These are phyloP conservation scores for Apeira syringaria DNA, from an alignment of 2,888 invertebrate genomes.

Conservation along the genomic window DNA sequence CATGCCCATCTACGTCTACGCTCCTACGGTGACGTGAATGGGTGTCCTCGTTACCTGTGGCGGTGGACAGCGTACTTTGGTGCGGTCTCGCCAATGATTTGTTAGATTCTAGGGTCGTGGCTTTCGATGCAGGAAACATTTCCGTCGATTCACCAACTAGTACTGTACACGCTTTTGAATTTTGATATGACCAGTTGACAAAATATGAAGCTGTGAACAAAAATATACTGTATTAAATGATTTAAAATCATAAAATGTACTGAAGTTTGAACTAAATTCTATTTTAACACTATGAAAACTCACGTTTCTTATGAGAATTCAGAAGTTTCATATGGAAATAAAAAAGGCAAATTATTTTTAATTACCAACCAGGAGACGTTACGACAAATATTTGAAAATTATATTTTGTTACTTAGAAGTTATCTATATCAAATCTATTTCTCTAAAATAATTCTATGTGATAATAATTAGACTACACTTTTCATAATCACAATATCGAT, in stretches of 20 bases:
- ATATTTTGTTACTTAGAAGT: constrained; percentile 17
- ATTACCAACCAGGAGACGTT: constrained; percentile 24
- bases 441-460: no score
- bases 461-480: no score
- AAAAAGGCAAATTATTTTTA: constrained; percentile 31
- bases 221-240: constrained; percentile 13
- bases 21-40: constrained; percentile 88
- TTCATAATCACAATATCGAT: no score
- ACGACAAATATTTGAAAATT: constrained; percentile 23
- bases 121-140: constrained; percentile 87
- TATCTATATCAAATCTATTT: no score
- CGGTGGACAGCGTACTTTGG: constrained; percentile 81
- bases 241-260: constrained; percentile 20
- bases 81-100: constrained; percentile 87
- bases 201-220: constrained; percentile 88
- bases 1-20: constrained; percentile 86
- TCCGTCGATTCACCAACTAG: constrained; percentile 91
- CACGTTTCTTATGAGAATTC: constrained; percentile 27
- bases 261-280: constrained; percentile 12
- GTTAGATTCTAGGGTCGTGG: constrained; percentile 88
- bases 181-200: constrained; percentile 93
- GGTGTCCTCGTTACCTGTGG: constrained; percentile 77
- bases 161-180: constrained; percentile 92
- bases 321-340: constrained; percentile 24
- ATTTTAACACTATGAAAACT: constrained; percentile 16